Evolutionary conservation across 2,888 invertebrate genomes (phyloP), one percentile per base, ranked within the genome.

Genomic region (Sinodicranocentrus sp.): DNA sequence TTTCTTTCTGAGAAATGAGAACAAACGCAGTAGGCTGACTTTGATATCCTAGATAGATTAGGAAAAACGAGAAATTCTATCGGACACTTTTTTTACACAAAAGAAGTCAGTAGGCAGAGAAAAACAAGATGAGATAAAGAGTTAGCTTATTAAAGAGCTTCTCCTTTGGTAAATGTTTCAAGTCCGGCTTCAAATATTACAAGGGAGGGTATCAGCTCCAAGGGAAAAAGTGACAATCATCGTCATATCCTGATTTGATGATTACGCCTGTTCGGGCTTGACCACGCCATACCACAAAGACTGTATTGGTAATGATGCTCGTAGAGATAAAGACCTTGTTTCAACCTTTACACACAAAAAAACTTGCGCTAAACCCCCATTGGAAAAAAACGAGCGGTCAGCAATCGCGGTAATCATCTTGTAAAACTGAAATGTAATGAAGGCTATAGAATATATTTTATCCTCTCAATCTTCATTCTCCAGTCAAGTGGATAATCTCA

Each of bases 11-110:
- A 48, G 48, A 48, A n/a, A 48, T 57, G 57, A n/a, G 57, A 25
- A 57, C 57, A 57, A 57, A 57, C 23, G 25, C 23, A 15, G 23
- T 57, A 57, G 57, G 25, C 23, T 25, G 10, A 25, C 8, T 19
- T 23, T 17, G 63, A 63, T 63, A 63, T 63, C 28, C 63, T 19
- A 63, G n/a, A 33, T 63, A 63, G 63, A 63, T 63, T 63, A 63
- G n/a, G 10, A 33, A 33, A 33, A 52, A 52, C 52, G 19, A 52
- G 52, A 19, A 17, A 33, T 33, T 6, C 33, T 33, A n/a, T n/a
- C n/a, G n/a, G n/a, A n/a, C n/a, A n/a, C n/a, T n/a, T n/a, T n/a
- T n/a, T n/a, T n/a, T n/a, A n/a, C n/a, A n/a, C 8, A 52, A 17
- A 17, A 17, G 19, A 19, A 17, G 19, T 3, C 1, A 57, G 15